These are phyloP conservation scores for Caranx melampygus DNA, from an alignment of 2,113 vertebrate species.

Conservation along the genomic window DNA sequence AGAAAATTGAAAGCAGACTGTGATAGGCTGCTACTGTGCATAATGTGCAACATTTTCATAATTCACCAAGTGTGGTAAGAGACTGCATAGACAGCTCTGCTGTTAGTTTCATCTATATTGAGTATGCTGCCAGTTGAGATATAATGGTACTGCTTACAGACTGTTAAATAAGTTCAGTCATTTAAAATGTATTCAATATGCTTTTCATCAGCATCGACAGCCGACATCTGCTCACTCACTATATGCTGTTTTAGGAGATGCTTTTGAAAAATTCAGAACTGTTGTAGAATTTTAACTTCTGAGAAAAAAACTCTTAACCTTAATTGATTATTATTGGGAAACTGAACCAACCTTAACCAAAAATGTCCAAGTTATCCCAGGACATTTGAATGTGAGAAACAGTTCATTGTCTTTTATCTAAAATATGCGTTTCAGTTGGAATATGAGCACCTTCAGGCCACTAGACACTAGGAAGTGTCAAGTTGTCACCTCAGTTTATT, in stretches of 20 bases:
- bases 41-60: background rate
- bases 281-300: background rate
- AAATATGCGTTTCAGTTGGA: conserved; percentile 12
- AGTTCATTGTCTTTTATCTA: background rate
- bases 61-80: background rate
- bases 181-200: conserved; percentile 9
- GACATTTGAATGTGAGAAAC: background rate
- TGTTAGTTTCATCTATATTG: background rate
- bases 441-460: conserved; percentile 10
- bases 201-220: background rate
- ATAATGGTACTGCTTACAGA: background rate
- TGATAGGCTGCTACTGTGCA: background rate
- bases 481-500: conserved; percentile 35
- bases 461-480: conserved; percentile 20
- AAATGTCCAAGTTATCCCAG: background rate
- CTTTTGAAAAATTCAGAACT: background rate
- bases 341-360: background rate
- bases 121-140: background rate
- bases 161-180: background rate
- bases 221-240: conserved; percentile 3
- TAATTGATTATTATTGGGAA: conserved; percentile 14
- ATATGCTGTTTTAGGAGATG: conserved; percentile 12
- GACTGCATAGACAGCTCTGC: background rate
- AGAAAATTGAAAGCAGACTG: background rate
- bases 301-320: conserved; percentile 20